Conservation (phyloP, 1,140 invertebrate genomes). For the Cyclina sinensis region DNA sequence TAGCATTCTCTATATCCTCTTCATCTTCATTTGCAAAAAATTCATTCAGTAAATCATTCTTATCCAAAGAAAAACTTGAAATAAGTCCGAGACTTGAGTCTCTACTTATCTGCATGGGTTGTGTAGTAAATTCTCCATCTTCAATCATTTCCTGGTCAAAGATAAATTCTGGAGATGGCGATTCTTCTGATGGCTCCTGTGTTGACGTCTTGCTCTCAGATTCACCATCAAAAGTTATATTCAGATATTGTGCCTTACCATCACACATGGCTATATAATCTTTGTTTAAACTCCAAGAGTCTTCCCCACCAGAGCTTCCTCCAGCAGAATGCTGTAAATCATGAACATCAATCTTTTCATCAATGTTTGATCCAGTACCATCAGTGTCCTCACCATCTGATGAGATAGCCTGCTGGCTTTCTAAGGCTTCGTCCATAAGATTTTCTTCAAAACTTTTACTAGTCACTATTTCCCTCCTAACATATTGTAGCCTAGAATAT, state of each 20-base stretch:
- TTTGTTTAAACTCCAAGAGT: slow-evolving; percentile 64
- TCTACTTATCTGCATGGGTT: slow-evolving; percentile 52
- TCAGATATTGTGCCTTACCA: slow-evolving; percentile 57
- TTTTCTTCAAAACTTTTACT: slow-evolving; percentile 40
- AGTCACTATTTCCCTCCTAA: slow-evolving; percentile 7
- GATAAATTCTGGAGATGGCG: slow-evolving; percentile 62
- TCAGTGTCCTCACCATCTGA: slow-evolving; percentile 51
- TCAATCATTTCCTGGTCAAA: slow-evolving; percentile 69
- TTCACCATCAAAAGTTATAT: slow-evolving; percentile 67
- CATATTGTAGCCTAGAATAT: slow-evolving; percentile 14
- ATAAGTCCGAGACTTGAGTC: slow-evolving; percentile 61
- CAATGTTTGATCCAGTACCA: slow-evolving; percentile 20
- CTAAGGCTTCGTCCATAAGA: slow-evolving; percentile 36
- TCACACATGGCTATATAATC: slow-evolving; percentile 56
- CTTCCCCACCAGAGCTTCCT: slow-evolving; percentile 61
- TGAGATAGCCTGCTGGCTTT: background rate
- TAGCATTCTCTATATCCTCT: slow-evolving; percentile 28
- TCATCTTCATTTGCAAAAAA: slow-evolving; percentile 54
- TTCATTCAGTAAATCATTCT: slow-evolving; percentile 52
- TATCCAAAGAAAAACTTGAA: slow-evolving; percentile 62
- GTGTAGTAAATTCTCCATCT: slow-evolving; percentile 63
- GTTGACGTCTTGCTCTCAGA: slow-evolving; percentile 65
- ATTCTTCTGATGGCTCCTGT: slow-evolving; percentile 59
- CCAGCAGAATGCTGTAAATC: slow-evolving; percentile 40
- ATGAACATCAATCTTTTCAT: slow-evolving; percentile 46